Evolutionary conservation across 2,797 vertebrate genomes (phyloP).

Genomic region (Odontamblyopus lacepedii): DNA sequence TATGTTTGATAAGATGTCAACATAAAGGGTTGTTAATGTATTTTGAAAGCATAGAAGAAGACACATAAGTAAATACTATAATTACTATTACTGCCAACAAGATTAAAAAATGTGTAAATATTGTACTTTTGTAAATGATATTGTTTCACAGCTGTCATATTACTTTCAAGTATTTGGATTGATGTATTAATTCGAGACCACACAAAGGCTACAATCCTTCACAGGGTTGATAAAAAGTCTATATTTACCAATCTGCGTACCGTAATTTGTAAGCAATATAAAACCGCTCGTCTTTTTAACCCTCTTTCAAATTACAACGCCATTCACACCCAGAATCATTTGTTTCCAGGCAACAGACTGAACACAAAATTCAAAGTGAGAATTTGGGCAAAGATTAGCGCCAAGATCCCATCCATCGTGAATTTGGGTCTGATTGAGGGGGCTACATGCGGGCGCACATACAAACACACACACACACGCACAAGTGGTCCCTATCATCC

Average conservation of each 20-base stretch:
- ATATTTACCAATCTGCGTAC: neutral
- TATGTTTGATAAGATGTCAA: neutral
- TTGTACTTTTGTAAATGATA: neutral
- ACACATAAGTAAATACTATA: neutral
- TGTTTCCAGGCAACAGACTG: conserved; percentile 62
- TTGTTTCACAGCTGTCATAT: neutral
- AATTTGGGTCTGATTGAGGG: conserved; percentile 15
- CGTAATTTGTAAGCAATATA: too few relatives aligned
- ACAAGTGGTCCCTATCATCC: conserved; percentile 22
- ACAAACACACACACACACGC: neutral
- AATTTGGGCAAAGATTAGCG: conserved; percentile 29
- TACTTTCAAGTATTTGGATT: neutral
- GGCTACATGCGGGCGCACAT: neutral
- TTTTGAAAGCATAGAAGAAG: neutral
- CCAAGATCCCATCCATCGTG: conserved; percentile 47
- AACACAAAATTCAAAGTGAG: conserved; percentile 43
- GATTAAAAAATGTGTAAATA: too few relatives aligned
- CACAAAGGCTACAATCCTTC: neutral
- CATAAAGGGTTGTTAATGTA: neutral
- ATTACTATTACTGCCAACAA: too few relatives aligned
- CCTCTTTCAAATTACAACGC: conserved; percentile 20
- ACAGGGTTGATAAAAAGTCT: neutral
- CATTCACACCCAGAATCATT: conserved; percentile 28
- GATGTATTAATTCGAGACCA: neutral
- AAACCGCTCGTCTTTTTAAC: too few relatives aligned